These are phyloP conservation scores for Muscina levida DNA, from an alignment of 2,888 invertebrate species.

Conservation along the genomic window DNA sequence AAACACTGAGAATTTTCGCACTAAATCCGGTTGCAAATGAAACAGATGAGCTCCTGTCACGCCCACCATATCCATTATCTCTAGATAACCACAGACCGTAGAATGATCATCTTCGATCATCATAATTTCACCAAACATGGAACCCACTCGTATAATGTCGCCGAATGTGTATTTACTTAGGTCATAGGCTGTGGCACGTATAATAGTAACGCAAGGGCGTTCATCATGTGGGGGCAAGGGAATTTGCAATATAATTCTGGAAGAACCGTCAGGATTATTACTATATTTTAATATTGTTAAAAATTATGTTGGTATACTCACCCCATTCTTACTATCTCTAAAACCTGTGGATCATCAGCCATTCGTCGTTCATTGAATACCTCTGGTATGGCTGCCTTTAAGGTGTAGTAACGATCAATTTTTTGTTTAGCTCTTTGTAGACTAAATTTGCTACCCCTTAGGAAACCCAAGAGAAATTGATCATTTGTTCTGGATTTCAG, in stretches of 20 bases:
- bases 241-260: slow-evolving; percentile 74
- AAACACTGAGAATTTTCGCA: slow-evolving; percentile 82
- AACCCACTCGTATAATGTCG: slow-evolving; percentile 82
- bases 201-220: slow-evolving; percentile 81
- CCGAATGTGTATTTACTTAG: slow-evolving; percentile 80
- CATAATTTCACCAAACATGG: slow-evolving; percentile 84
- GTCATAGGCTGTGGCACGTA: slow-evolving; percentile 81
- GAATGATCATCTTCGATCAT: slow-evolving; percentile 84
- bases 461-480: slow-evolving; percentile 81
- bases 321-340: slow-evolving; percentile 77
- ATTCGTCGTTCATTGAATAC: slow-evolving; percentile 80
- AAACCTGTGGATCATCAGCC: slow-evolving; percentile 72
- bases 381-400: slow-evolving; percentile 83
- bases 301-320: slow-evolving; percentile 64
- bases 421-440: slow-evolving; percentile 82
- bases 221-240: slow-evolving; percentile 77
- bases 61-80: slow-evolving; percentile 83
- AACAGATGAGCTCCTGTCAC: slow-evolving; percentile 82
- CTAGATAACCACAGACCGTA: slow-evolving; percentile 81
- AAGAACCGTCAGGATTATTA: slow-evolving; percentile 1
- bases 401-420: slow-evolving; percentile 82
- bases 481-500: slow-evolving; percentile 78
- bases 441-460: slow-evolving; percentile 82
- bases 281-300: background rate
- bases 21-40: slow-evolving; percentile 82